Evolutionary conservation across 1,140 invertebrate species (phyloP), one percentile per base, ranked within the genome.

Genomic region (Lordiphosa clarofinis): DNA sequence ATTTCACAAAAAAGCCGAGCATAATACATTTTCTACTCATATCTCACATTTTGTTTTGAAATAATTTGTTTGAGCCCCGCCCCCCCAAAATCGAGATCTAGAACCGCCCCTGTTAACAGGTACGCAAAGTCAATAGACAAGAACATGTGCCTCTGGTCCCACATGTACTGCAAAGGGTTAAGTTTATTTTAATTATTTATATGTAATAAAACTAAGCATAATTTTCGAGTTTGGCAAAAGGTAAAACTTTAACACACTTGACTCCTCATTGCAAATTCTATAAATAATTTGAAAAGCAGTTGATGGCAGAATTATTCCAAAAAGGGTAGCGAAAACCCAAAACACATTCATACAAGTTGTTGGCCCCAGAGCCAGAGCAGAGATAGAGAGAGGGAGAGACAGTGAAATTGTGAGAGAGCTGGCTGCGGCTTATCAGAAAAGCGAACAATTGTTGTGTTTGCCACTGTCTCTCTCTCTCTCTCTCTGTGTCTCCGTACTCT

Each of bases 321-420:
- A 19, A 10, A 33, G 28, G 11, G 13, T 63, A 73, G 62, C 72
- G 68, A n/a, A n/a, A n/a, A n/a, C n/a, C n/a, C n/a, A 61, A 75
- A 76, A 68, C 67, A 81, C 76, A 82, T 82, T 82, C 76, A 76
- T 82, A 82, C 76, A 82, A 82, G 78, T 82, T 82, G 76, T 84
- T 84, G 76, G 36, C 11, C 39, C 31, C 50, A 54, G 43, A 54
- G 53, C n/a, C n/a, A 38, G 53, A 57, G 24, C 5, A 33, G 7
- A n/a, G 19, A 10, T 24, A 37, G 7, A 2, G 21, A 12, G 37
- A 8, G 19, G 12, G 33, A 7, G 37, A 36, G n/a, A n/a, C n/a
- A n/a, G n/a, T n/a, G 49, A 33, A 33, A 37, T 4, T 44, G 11
- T 19, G 33, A 53, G 19, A 50, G 33, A 40, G 55, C 21, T 46